Evolutionary conservation across 1,140 invertebrate species (phyloP), one percentile per base, ranked within the genome.

Genomic region (Homarus americanus): DNA sequence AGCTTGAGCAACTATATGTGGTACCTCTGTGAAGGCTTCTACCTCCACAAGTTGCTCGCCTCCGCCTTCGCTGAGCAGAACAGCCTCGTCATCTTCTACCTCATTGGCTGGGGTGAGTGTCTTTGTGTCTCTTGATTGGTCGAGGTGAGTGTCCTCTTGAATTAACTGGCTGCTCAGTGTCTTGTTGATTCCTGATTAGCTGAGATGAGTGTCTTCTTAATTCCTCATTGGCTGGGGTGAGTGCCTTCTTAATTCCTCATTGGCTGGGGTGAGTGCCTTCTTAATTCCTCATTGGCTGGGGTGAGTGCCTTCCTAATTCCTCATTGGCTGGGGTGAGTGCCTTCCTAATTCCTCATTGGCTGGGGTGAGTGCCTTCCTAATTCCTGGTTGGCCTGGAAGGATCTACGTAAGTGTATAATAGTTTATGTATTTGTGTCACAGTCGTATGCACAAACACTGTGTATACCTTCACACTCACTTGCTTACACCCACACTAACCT

Each of bases 1-100:
- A 94, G 95, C 44, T 93, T 95, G 75, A 95, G 95, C 20, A 95
- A 95, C 83, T 96, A 96, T 93, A 95, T 95, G 94, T 96, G 96
- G 96, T 96, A 95, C 95, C 95, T 95, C 75, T 95, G 95, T 91
- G 95, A 96, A 93, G 95, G 95, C 0, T 95, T 95, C 87, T 95
- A 95, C 87, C 94, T 96, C 0, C 95, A 95, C 93, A 94, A 95
- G 38, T 93, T 96, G 4, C 94, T 96, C 75, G 94, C 95, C 0
- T 94, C 95, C 7, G 95, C 95, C 1, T 95, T 95, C 92, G 94
- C 94, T 1, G 95, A 95, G 58, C 94, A 95, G 58, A 95, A 94
- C 79, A 94, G 93, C 20, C 94, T 95, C 0, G 82, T 94, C 0
- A 87, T 94, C 28, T 96, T 95, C 92, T 95, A 95, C 90, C 73